Base-by-base conservation (phyloP, 2,888 invertebrate genomes). In the Tanypteryx hageni region DNA sequence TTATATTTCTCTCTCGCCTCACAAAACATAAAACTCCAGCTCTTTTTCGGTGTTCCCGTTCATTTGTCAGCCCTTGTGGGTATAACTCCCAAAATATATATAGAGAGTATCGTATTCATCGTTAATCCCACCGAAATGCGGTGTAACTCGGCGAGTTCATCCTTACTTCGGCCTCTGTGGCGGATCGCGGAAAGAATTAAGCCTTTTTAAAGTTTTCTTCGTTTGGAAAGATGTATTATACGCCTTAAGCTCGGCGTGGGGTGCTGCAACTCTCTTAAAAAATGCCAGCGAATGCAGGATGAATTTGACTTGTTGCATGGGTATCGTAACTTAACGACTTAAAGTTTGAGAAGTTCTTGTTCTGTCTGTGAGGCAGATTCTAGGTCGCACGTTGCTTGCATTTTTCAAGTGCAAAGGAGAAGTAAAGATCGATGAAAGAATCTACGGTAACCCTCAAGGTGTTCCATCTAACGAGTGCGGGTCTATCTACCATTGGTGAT, bases 201-300 rank as follows among this genome's bases (percentile, higher is more conserved):
- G 76, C 76, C 76, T 76, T 27, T 76, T 27, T 27, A 76, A 76
- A 76, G 76, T 76, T 76, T 22, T n/a, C 76, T 76, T 27, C 76
- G 22, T 76, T 13, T 5, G 76, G 13, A 76, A 22, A 27, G 76
- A 76, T 27, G n/a, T 76, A 76, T 76, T 76, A 8, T 76, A 27
- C 68, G 18, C 44, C 44, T 44, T 3, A 44, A 76, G 22, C 27
- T 64, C 5, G 18, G 18, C n/a, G 64, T 14, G 8, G 13, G 22
- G 11, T 22, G 76, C 27, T 13, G 3, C n/a, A 76, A 14, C 76
- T 76, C 18, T 27, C 27, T 13, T 68, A 27, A 76, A 76, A 22
- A 76, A 27, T 27, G 27, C 22, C 13, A 22, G 13, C 27, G 76
- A 44, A 44, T 61, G 76, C 11, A 76, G 76, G 76, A 76, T 76